Evolutionary conservation across 2,113 vertebrate species (phyloP).

Genomic region (Cynopterus brachyotis): DNA sequence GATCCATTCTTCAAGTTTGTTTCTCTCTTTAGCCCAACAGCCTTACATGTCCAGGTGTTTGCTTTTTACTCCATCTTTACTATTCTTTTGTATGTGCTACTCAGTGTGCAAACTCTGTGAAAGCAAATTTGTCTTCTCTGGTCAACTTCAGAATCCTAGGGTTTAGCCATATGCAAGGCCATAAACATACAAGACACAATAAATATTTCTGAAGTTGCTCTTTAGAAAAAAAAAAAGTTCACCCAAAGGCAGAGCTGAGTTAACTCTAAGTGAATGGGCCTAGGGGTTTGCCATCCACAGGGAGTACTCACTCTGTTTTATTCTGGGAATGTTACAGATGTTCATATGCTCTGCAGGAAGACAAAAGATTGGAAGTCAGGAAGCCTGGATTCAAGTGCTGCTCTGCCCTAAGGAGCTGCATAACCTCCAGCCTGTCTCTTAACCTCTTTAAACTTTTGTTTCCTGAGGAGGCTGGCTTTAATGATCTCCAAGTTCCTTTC

Average conservation of each 20-base stretch:
- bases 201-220: not conserved
- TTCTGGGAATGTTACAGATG: not conserved
- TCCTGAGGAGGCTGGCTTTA: not conserved
- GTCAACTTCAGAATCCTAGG: not conserved
- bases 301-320: not conserved
- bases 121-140: not conserved
- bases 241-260: not conserved
- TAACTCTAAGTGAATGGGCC: not conserved
- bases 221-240: not conserved
- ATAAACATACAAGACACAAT: not conserved
- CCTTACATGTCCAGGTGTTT: not conserved
- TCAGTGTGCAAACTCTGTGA: not conserved
- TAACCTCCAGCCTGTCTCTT: not conserved
- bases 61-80: not conserved
- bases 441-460: slow-evolving; percentile 22
- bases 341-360: not conserved
- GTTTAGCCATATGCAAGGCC: not conserved
- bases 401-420: not conserved
- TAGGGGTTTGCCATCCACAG: not conserved
- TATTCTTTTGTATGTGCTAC: not conserved
- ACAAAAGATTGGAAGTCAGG: not conserved
- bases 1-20: not conserved
- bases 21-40: not conserved
- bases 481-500: slow-evolving; percentile 1
- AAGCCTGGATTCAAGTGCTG: not conserved